Conservation (phyloP, 2,113 vertebrate species). For the Anas platyrhynchos region DNA sequence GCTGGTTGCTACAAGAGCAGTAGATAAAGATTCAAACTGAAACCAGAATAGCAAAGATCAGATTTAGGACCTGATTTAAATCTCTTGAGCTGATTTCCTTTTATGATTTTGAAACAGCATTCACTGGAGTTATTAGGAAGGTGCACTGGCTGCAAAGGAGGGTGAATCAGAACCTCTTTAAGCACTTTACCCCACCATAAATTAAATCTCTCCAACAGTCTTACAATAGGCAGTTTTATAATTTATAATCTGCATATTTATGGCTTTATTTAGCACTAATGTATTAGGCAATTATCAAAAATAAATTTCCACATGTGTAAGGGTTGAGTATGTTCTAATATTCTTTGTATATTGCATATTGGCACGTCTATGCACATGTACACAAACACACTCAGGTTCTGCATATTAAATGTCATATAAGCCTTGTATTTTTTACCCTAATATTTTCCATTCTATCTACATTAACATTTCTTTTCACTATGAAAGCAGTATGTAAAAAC, state of each 20-base stretch:
- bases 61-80: conserved; percentile 10
- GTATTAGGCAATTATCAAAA: neutral
- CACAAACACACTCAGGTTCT: neutral
- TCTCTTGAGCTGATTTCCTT: neutral
- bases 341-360: neutral
- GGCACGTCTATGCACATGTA: neutral
- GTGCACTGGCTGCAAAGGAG: neutral
- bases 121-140: neutral
- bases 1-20: neutral
- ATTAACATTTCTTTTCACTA: neutral
- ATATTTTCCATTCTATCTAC: neutral
- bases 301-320: neutral
- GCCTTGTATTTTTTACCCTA: neutral
- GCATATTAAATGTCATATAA: neutral
- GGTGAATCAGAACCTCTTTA: neutral
- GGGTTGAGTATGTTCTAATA: neutral
- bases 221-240: neutral
- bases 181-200: neutral
- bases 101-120: neutral
- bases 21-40: neutral
- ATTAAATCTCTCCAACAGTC: neutral
- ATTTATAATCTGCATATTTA: neutral
- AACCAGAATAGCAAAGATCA: neutral
- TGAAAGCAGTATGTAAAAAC: neutral
- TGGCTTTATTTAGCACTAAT: neutral